These are phyloP conservation scores for Merluccius polli DNA, from an alignment of 2,797 vertebrate species.

Conservation along the genomic window DNA sequence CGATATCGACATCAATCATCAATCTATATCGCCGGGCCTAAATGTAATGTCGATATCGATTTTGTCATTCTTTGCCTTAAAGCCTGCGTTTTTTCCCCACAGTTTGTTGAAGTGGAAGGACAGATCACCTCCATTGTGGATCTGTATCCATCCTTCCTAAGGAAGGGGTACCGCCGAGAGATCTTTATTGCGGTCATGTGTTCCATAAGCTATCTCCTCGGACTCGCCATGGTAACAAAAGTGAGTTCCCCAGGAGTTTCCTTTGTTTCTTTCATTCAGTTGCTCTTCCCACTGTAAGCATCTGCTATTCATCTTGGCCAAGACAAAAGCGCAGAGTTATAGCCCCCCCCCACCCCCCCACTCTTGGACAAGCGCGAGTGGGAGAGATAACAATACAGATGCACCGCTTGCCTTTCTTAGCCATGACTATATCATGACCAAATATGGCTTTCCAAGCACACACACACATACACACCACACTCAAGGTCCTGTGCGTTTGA, in stretches of 20 bases:
- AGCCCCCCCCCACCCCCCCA: neutral
- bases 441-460: conserved; percentile 53
- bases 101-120: conserved; percentile 99
- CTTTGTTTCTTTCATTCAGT: neutral
- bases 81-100: conserved; percentile 41
- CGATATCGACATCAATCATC: too few relatives aligned
- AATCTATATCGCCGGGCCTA: too few relatives aligned
- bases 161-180: conserved; percentile 97
- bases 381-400: neutral
- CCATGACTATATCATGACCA: conserved; percentile 28
- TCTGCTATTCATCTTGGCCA: neutral
- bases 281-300: neutral
- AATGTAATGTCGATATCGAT: neutral
- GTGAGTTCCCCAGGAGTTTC: conserved; percentile 69
- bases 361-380: neutral
- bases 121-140: conserved; percentile 99
- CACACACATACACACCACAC: conserved; percentile 19
- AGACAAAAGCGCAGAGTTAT: neutral
- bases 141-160: conserved; percentile 96
- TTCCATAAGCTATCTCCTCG: conserved; percentile 95
- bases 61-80: conserved; percentile 28
- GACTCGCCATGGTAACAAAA: conserved; percentile 97
- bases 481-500: conserved; percentile 35
- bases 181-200: conserved; percentile 97
- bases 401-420: neutral